Evolutionary conservation across 2,113 vertebrate species (phyloP).

Genomic region (Anoplopoma fimbria): DNA sequence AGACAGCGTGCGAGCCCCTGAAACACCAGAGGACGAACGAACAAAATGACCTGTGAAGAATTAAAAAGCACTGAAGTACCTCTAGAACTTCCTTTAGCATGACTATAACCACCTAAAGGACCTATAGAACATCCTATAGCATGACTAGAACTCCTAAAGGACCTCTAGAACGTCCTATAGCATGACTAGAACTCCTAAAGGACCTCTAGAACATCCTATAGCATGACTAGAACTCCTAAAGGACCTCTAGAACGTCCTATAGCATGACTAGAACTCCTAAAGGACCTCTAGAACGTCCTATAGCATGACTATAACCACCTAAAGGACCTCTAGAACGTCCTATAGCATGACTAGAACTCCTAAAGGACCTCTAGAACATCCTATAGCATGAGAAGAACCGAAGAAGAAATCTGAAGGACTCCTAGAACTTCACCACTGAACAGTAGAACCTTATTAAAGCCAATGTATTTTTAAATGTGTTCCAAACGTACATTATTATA

Average conservation of each 20-base stretch:
- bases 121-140: not conserved
- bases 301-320: not conserved
- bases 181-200: not conserved
- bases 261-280: not conserved
- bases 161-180: not conserved
- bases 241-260: not conserved
- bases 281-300: not conserved
- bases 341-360: not conserved
- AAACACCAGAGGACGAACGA: too few relatives aligned
- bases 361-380: not conserved
- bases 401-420: not conserved
- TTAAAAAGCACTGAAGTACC: too few relatives aligned
- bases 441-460: not conserved
- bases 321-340: not conserved
- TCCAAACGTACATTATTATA: not conserved
- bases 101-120: not conserved
- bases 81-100: not conserved
- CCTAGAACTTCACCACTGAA: not conserved
- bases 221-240: not conserved
- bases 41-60: too few relatives aligned
- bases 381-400: not conserved
- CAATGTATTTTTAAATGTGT: not conserved
- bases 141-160: not conserved
- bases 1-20: too few relatives aligned
- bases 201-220: rapidly evolving